Percentiles rank a stretch among this genome's conserved stretches.
phyloP scores from a whole-genome alignment of 2,797 vertebrate genomes.

The Anas acuta region DNA sequence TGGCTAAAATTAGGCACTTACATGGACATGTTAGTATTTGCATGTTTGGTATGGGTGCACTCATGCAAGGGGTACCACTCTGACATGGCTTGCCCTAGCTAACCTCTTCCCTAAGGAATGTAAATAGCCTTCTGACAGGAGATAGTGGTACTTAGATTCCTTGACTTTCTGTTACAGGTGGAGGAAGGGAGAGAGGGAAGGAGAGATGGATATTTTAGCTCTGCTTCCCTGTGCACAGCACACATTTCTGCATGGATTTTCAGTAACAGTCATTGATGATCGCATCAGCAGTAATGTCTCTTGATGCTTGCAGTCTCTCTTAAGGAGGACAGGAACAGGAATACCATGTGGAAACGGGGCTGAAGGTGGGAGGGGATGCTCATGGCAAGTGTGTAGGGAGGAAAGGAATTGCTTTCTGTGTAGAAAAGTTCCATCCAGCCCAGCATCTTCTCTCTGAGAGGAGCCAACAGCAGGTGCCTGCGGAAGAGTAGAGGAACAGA shows the following conservation, averaged over 20 bases:
- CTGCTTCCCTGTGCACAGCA: conserved; percentile 17
- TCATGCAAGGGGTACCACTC: background rate
- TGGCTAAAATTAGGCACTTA: background rate
- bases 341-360: background rate
- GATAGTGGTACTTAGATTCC: background rate
- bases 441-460: background rate
- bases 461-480: background rate
- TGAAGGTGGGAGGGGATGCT: background rate
- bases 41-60: rapidly evolving
- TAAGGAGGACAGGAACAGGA: conserved; percentile 34
- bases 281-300: background rate
- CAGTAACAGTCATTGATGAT: conserved; percentile 40
- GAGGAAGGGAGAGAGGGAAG: background rate
- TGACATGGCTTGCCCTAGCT: background rate
- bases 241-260: conserved; percentile 52
- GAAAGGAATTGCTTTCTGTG: background rate
- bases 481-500: background rate
- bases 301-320: conserved; percentile 41
- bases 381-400: background rate
- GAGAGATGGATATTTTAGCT: background rate
- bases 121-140: background rate
- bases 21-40: background rate
- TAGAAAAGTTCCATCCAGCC: background rate
- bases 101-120: background rate
- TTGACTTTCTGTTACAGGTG: background rate